Evolutionary conservation across 2,113 vertebrate species (phyloP), one percentile per base, ranked within the genome.

Genomic region (Geococcyx californianus): DNA sequence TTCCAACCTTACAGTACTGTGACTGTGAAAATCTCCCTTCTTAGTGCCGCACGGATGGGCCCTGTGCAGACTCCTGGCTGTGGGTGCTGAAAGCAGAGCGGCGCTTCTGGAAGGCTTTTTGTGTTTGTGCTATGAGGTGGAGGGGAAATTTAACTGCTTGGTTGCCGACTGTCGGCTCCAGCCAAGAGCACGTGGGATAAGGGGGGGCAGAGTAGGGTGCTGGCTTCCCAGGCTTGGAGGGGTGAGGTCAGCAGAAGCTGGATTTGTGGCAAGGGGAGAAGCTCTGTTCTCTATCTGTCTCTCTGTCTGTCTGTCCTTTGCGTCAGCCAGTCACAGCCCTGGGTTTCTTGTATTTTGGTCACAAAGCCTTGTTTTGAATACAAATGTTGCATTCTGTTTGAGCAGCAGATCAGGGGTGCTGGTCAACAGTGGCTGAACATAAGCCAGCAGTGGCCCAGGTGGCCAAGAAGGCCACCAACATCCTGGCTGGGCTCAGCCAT

Each of bases 1-100:
- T n/a, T n/a, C n/a, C n/a, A n/a, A n/a, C n/a, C n/a, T n/a, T n/a
- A n/a, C n/a, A n/a, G n/a, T n/a, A n/a, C n/a, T n/a, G n/a, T n/a
- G n/a, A n/a, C n/a, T n/a, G n/a, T n/a, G n/a, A n/a, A n/a, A n/a
- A n/a, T n/a, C n/a, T n/a, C 66, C 38, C 70, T 66, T 44, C 81
- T 31, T 19, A 10, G 51, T 9, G 55, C 77, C 7, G 3, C 44
- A 20, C 2, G 0, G 25, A 13, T 2, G 44, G 23, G 16, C 49
- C 17, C 72, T 47, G 42, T 5, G 6, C 10, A 2, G n/a, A 64
- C 66, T 42, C 42, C 69, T 4, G 1, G 70, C 62, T 1, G 2
- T 1, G 10, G 40, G 49, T 44, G 31, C 73, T 3, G 1, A 36
- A 20, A 51, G 26, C 15, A 1, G 42, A 72, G 49, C 5, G 2